A percentile compares a stretch with the other conserved stretches of the same genome.
Conservation (phyloP, 2,888 invertebrate species). For the Thysanoteuthis rhombus region DNA sequence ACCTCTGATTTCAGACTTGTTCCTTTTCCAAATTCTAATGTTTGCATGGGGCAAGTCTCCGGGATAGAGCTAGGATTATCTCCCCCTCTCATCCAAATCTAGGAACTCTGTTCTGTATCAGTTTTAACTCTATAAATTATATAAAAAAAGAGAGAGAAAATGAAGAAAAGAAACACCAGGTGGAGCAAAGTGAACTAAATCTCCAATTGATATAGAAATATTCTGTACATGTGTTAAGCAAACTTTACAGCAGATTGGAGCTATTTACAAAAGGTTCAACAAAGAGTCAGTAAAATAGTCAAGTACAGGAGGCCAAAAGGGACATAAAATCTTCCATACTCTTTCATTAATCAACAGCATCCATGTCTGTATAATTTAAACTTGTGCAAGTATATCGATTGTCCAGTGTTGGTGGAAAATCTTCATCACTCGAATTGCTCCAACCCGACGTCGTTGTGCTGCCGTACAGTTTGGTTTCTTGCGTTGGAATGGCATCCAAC, state of each 20-base stretch:
- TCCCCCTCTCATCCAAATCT: too few species aligned
- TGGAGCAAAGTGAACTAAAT: neutral
- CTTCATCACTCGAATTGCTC: neutral
- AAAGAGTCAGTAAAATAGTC: neutral
- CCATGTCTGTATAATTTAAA: conserved; percentile 56
- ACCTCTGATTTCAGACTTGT: too few species aligned
- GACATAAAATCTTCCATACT: neutral
- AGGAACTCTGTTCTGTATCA: neutral
- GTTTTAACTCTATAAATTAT: neutral
- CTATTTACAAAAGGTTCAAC: neutral
- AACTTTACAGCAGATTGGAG: neutral
- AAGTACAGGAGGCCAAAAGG: neutral
- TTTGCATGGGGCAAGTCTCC: too few species aligned
- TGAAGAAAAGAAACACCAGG: neutral
- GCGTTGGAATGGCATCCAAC: neutral
- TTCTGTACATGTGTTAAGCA: neutral
- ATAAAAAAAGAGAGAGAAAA: neutral
- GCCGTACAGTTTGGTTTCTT: neutral
- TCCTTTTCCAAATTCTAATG: too few species aligned
- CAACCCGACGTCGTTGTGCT: neutral
- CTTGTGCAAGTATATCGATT: neutral
- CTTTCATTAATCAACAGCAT: conserved; percentile 52
- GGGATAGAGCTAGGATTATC: too few species aligned
- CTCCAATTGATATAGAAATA: neutral
- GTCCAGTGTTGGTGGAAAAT: neutral